Evolutionary conservation across 2,113 vertebrate genomes (phyloP), one percentile per base, ranked within the genome.

Genomic region (Rhabdomys dilectus): DNA sequence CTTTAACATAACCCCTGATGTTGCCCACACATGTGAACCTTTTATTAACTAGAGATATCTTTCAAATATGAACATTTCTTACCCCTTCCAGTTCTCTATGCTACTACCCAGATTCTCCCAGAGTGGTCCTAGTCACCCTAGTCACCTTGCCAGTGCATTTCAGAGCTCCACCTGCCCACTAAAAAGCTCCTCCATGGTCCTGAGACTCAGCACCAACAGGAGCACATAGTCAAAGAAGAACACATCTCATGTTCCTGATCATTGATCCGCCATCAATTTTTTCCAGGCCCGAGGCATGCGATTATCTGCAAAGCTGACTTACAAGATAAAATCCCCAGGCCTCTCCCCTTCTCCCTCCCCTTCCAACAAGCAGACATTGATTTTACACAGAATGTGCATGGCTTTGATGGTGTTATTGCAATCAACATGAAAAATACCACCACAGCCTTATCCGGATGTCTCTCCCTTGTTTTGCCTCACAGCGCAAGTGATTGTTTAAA

Each of bases 351-450:
- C 87, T 89, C 82, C 85, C n/a, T 60, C 93, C 89, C 56, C 24
- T 26, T 95, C 39, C 51, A 11, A 8, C 93, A 97, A 95, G 95
- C 93, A 78, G 93, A 96, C 98, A 98, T 98, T 98, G 98, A 98
- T 98, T 98, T 99, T 98, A 97, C 96, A 96, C 92, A 98, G 97
- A 98, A 98, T 91, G 62, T 91, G 89, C 93, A 88, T 91, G 96
- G 92, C 91, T 98, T 97, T 97, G 97, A 97, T 97, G 97, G 97
- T 97, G 97, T 98, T 98, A 97, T 17, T 98, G 98, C 97, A 98
- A 98, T 98, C 98, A 98, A 98, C 98, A 97, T 98, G 97, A 98
- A 98, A 98, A 98, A 98, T 98, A 97, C 96, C 93, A 78, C 94
- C 94, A 88, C 78, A 93, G 96, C 85, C 94, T 97, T 97, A 97